Evolutionary conservation across 1,140 invertebrate genomes (phyloP).

Genomic region (Oryctes rhinoceros): DNA sequence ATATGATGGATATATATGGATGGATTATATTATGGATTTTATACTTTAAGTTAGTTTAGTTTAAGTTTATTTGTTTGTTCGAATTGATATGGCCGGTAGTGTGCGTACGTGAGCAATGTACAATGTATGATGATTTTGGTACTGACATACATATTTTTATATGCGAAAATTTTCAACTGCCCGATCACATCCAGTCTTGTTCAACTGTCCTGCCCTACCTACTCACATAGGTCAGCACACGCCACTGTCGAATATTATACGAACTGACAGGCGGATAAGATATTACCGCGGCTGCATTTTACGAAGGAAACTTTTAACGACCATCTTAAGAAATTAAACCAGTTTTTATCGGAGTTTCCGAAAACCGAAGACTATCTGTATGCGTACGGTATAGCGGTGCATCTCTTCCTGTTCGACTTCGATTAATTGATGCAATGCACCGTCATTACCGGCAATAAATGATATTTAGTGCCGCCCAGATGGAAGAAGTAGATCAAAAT

Average conservation of each 20-base stretch:
- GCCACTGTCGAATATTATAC: background rate
- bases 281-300: background rate
- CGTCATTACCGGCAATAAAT: constrained; percentile 26
- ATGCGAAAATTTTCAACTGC: too few species aligned
- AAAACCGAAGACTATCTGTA: background rate
- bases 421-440: background rate
- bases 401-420: constrained; percentile 2
- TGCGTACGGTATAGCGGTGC: background rate
- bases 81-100: too few species aligned
- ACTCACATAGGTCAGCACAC: too few species aligned
- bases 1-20: too few species aligned
- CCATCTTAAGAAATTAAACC: background rate
- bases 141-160: too few species aligned
- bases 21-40: too few species aligned
- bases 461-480: constrained; percentile 4
- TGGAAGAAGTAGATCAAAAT: constrained; percentile 24
- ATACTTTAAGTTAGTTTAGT: too few species aligned
- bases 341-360: constrained; percentile 3
- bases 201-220: too few species aligned
- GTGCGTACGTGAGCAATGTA: too few species aligned
- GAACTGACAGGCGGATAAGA: background rate
- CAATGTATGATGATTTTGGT: too few species aligned
- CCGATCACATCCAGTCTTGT: too few species aligned
- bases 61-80: too few species aligned
- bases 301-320: background rate